Percentiles rank a stretch among this genome's conserved stretches.
Conservation (phyloP, 2,113 vertebrate species). For the Merops nubicus region DNA sequence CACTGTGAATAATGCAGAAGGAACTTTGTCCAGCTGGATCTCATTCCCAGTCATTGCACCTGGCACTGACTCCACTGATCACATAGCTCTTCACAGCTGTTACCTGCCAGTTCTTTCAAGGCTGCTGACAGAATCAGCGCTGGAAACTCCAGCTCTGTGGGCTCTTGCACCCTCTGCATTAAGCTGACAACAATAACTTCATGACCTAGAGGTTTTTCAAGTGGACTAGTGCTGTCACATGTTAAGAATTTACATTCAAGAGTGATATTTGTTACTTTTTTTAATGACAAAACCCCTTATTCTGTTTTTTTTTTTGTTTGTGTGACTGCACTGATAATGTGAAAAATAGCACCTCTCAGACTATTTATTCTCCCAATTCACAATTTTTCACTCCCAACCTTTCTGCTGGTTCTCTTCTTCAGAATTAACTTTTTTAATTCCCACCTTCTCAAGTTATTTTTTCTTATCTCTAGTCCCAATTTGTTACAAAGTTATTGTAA, state of each 20-base stretch:
- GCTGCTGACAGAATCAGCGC: neutral
- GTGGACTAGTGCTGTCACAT: neutral
- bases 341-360: neutral
- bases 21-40: neutral
- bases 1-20: neutral
- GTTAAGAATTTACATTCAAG: neutral
- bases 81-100: neutral
- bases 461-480: neutral
- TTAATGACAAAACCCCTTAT: neutral
- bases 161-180: neutral
- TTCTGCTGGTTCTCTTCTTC: neutral
- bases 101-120: neutral
- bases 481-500: neutral
- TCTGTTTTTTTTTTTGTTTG: neutral
- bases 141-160: neutral
- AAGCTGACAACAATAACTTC: neutral
- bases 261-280: neutral
- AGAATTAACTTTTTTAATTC: neutral
- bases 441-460: constrained; percentile 21
- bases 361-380: neutral
- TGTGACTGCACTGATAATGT: neutral
- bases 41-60: neutral
- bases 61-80: neutral
- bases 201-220: neutral
- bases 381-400: neutral